Percentiles rank a stretch among this genome's conserved stretches.
phyloP scores from a whole-genome alignment of 2,113 vertebrate genomes.

The Pelmatolapia mariae region DNA sequence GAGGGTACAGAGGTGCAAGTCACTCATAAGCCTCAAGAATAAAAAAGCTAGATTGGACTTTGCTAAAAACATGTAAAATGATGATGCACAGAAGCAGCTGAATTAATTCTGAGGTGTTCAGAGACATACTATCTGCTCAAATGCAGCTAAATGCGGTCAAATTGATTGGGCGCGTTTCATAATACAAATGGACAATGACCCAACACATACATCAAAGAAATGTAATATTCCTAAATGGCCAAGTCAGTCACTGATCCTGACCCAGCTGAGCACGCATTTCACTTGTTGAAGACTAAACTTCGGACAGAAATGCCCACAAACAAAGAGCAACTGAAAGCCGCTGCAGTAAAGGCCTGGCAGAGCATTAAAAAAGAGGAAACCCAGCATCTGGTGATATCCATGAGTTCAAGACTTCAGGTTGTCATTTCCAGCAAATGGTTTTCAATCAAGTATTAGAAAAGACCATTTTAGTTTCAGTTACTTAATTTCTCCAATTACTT shows the following conservation, averaged over 20 bases:
- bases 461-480: background rate
- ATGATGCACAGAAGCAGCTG: background rate
- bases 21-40: background rate
- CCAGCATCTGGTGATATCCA: background rate
- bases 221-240: background rate
- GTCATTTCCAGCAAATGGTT: background rate
- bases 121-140: background rate
- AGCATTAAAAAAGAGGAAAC: background rate
- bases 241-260: background rate
- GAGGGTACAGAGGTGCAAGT: background rate
- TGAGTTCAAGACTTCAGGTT: background rate
- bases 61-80: background rate
- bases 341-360: background rate
- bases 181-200: background rate
- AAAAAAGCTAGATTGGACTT: background rate
- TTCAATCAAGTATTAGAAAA: background rate
- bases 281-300: background rate
- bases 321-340: background rate
- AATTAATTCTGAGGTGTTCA: background rate
- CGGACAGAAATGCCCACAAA: background rate
- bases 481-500: background rate
- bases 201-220: background rate
- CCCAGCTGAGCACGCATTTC: background rate
- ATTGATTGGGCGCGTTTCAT: background rate
- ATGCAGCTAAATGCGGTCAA: background rate